phyloP scores from a whole-genome alignment of 1,140 invertebrate genomes.

The Drosophila varians region DNA sequence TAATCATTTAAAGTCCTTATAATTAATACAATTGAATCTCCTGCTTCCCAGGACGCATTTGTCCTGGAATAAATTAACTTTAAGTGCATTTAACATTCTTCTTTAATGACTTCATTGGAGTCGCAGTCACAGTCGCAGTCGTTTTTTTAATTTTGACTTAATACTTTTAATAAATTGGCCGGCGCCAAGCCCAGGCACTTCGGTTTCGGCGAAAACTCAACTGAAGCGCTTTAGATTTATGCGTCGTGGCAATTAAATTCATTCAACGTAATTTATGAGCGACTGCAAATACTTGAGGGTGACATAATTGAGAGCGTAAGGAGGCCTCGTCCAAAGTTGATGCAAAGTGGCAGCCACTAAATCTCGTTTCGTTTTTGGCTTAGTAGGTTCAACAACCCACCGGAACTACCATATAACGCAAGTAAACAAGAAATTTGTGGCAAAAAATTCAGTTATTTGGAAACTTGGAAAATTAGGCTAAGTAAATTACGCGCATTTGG shows the following conservation, averaged over 20 bases:
- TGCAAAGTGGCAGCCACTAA: slow-evolving; percentile 12
- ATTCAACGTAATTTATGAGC: slow-evolving; percentile 75
- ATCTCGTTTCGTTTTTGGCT: background rate
- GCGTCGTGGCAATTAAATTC: slow-evolving; percentile 74
- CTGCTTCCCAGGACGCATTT: background rate
- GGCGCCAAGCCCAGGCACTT: slow-evolving; percentile 70
- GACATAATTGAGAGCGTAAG: slow-evolving; percentile 63
- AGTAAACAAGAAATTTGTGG: slow-evolving; percentile 53
- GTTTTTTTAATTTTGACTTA: slow-evolving; percentile 44
- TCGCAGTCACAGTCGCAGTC: background rate
- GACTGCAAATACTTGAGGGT: slow-evolving; percentile 56
- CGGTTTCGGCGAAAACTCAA: slow-evolving; percentile 72
- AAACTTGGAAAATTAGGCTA: slow-evolving; percentile 59
- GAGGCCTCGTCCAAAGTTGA: background rate
- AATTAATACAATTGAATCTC: no score
- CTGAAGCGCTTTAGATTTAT: slow-evolving; percentile 81
- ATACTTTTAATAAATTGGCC: slow-evolving; percentile 73
- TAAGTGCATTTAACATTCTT: slow-evolving; percentile 11
- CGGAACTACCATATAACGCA: slow-evolving; percentile 33
- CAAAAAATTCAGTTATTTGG: slow-evolving; percentile 36
- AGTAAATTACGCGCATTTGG: slow-evolving; percentile 72
- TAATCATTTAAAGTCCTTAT: no score
- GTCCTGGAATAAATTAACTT: background rate
- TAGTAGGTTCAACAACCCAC: slow-evolving; percentile 54
- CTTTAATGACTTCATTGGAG: background rate